These are phyloP conservation scores for Apocheima hispidaria DNA, from an alignment of 2,888 invertebrate species.

Conservation along the genomic window DNA sequence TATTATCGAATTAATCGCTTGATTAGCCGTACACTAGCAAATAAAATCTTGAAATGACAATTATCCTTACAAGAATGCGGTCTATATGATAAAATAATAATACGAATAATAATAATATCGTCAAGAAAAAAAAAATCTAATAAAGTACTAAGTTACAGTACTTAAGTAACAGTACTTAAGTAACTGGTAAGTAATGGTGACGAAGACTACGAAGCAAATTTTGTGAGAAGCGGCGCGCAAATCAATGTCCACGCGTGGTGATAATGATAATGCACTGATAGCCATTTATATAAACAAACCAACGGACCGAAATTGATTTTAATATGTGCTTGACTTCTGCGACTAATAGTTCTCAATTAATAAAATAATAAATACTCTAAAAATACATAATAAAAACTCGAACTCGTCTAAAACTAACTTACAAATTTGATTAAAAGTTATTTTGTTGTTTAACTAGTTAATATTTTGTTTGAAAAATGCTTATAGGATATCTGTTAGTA, in stretches of 20 bases:
- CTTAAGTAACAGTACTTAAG: too few species aligned
- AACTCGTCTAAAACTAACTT: background rate
- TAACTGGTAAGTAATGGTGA: background rate
- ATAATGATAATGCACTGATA: background rate
- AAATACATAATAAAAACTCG: too few species aligned
- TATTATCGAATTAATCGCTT: too few species aligned
- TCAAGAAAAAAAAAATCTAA: background rate
- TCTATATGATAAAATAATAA: too few species aligned
- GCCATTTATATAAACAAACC: background rate
- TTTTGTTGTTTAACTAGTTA: background rate
- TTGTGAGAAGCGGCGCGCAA: background rate
- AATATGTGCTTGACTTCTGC: background rate
- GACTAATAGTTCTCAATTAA: too few species aligned
- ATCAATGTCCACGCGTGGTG: too few species aligned
- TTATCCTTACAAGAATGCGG: too few species aligned
- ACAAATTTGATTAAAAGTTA: background rate
- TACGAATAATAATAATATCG: background rate
- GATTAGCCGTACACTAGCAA: too few species aligned
- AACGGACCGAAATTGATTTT: background rate
- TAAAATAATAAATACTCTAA: background rate
- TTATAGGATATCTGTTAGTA: background rate
- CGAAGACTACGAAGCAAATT: background rate
- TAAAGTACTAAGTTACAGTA: too few species aligned
- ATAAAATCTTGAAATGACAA: too few species aligned
- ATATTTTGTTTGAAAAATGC: slow-evolving; percentile 6